Conservation (phyloP, 1,140 invertebrate genomes). For the Drosophila pectinifera region DNA sequence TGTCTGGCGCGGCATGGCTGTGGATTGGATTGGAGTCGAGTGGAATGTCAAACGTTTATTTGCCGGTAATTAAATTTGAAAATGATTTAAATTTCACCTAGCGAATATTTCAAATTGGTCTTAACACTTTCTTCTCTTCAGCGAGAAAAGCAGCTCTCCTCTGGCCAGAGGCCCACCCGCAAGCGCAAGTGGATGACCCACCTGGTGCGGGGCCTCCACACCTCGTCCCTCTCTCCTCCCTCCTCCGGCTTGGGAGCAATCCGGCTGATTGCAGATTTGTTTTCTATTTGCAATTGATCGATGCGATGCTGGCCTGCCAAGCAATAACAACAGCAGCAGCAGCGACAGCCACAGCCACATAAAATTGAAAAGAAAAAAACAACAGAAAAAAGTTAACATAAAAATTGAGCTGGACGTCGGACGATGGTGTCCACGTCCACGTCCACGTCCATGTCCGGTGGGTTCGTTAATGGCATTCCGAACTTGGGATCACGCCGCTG, state of each 20-base stretch:
- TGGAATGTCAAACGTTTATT: constrained; percentile 80
- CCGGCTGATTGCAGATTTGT: constrained; percentile 71
- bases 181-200: constrained; percentile 47
- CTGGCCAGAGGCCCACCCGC: constrained; percentile 57
- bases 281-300: constrained; percentile 77
- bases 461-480: constrained; percentile 40
- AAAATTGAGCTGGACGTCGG: constrained; percentile 29
- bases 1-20: constrained; percentile 32
- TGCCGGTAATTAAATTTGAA: constrained; percentile 80
- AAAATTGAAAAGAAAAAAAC: constrained; percentile 8
- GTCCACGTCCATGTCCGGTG: constrained; percentile 11
- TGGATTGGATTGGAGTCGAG: constrained; percentile 1
- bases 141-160: not conserved
- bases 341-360: constrained; percentile 11
- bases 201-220: too few relatives aligned
- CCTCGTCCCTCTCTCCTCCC: not conserved
- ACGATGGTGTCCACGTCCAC: constrained; percentile 10
- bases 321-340: not conserved
- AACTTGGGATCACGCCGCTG: constrained; percentile 16
- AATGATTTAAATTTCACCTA: constrained; percentile 79
- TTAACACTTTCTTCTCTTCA: constrained; percentile 70
- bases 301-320: constrained; percentile 46
- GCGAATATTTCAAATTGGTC: constrained; percentile 70
- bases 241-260: constrained; percentile 50
- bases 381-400: constrained; percentile 10